These are phyloP conservation scores for Paratrypauchen microcephalus DNA, from an alignment of 2,797 vertebrate genomes.

Conservation along the genomic window DNA sequence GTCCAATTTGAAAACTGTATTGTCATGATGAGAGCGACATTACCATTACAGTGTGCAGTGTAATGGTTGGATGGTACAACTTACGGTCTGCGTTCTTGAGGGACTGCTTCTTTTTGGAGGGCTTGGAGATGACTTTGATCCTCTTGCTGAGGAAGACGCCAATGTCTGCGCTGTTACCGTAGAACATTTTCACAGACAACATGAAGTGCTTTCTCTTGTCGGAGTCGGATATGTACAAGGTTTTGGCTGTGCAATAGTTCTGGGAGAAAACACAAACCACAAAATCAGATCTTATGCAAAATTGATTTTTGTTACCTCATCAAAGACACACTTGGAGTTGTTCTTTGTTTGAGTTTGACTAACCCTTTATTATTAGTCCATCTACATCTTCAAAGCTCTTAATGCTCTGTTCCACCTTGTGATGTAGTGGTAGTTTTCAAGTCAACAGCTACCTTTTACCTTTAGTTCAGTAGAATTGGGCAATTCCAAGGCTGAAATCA, in stretches of 20 bases:
- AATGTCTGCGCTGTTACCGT: constrained; percentile 95
- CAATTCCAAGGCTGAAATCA: too few species aligned
- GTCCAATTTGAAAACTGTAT: not conserved
- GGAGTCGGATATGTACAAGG: constrained; percentile 96
- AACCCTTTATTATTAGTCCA: too few species aligned
- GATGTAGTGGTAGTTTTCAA: too few species aligned
- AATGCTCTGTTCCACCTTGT: too few species aligned
- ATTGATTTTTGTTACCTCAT: too few species aligned
- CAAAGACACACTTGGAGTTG: too few species aligned
- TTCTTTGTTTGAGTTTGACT: too few species aligned
- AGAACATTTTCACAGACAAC: constrained; percentile 98
- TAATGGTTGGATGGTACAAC: constrained; percentile 41
- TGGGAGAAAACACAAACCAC: constrained; percentile 48
- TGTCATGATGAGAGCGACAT: not conserved
- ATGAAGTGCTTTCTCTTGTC: constrained; percentile 99
- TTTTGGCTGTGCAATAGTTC: constrained; percentile 99
- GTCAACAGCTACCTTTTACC: too few species aligned
- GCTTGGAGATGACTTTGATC: constrained; percentile 99
- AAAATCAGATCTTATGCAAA: not conserved
- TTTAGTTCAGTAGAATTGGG: too few species aligned
- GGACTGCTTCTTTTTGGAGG: constrained; percentile 99
- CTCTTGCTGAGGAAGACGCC: constrained; percentile 97
- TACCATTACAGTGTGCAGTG: not conserved
- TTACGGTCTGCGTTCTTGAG: constrained; percentile 97
- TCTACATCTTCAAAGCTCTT: too few species aligned